phyloP scores from a whole-genome alignment of 2,113 vertebrate genomes.

The Epinephelus cyanopodus region DNA sequence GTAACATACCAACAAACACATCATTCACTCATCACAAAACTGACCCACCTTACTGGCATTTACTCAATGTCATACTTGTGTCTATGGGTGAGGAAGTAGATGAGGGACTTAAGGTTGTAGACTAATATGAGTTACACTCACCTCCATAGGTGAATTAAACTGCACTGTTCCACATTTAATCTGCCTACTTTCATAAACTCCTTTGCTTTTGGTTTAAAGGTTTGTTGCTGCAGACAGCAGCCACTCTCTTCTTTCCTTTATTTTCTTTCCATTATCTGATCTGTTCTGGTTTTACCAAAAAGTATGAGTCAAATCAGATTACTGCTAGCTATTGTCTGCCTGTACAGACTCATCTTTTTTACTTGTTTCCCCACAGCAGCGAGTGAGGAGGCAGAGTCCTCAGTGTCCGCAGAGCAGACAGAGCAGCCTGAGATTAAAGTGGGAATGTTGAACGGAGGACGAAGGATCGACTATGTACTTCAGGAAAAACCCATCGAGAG shows the following conservation, averaged over 20 bases:
- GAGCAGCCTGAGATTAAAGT: conserved; percentile 83
- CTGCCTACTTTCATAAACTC: too few species aligned
- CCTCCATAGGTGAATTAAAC: background rate
- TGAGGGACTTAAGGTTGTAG: background rate
- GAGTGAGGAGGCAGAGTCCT: conserved; percentile 64
- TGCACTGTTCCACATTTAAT: too few species aligned
- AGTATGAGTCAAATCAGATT: background rate
- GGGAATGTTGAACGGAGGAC: conserved; percentile 93
- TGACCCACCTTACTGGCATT: background rate
- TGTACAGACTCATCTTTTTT: background rate
- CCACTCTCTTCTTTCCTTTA: background rate
- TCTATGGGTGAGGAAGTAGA: background rate
- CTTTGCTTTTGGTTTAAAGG: too few species aligned
- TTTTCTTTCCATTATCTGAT: background rate
- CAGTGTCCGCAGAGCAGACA: conserved; percentile 50
- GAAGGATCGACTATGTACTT: conserved; percentile 95
- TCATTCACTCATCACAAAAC: background rate
- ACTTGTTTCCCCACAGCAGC: conserved; percentile 46
- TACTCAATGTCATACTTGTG: background rate
- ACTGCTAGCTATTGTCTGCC: background rate
- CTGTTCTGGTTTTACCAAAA: background rate
- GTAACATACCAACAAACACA: conserved; percentile 2
- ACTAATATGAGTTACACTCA: background rate
- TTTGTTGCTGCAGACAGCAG: background rate
- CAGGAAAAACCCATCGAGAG: conserved; percentile 98